phyloP scores from a whole-genome alignment of 2,113 vertebrate genomes.

The Microcebus lehilahytsara region DNA sequence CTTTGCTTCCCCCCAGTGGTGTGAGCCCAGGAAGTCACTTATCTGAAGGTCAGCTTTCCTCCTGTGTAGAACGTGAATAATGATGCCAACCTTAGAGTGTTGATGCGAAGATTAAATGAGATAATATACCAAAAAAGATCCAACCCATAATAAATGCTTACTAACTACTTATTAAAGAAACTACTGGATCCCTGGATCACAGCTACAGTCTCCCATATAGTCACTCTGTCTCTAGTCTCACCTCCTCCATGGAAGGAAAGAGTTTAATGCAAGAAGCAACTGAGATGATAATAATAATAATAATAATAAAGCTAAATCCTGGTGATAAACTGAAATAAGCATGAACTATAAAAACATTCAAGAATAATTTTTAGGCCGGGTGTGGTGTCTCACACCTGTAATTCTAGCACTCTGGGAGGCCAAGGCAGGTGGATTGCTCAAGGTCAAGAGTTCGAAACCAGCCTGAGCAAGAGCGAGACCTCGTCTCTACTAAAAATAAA shows the following conservation, averaged over 20 bases:
- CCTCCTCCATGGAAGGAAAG: not conserved
- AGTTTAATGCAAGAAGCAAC: not conserved
- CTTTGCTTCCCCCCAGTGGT: not conserved
- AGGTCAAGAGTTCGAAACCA: too few relatives aligned
- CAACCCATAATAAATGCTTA: not conserved
- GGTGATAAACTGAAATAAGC: not conserved
- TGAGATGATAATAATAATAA: not conserved
- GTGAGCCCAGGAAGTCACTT: not conserved
- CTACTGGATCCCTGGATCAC: not conserved
- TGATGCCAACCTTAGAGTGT: not conserved
- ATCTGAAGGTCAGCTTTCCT: not conserved
- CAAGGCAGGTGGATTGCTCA: too few relatives aligned
- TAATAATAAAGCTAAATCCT: not conserved
- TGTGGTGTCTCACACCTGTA: too few relatives aligned
- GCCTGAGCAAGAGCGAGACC: too few relatives aligned
- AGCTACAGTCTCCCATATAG: not conserved
- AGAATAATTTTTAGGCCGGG: not conserved
- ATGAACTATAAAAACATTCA: not conserved
- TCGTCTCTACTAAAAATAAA: too few relatives aligned
- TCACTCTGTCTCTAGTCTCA: not conserved
- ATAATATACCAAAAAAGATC: not conserved
- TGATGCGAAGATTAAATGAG: not conserved
- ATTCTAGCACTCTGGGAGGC: too few relatives aligned
- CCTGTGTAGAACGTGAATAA: not conserved
- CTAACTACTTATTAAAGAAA: not conserved